Conservation (phyloP, 2,113 vertebrate genomes). For the Callocephalon fimbriatum region DNA sequence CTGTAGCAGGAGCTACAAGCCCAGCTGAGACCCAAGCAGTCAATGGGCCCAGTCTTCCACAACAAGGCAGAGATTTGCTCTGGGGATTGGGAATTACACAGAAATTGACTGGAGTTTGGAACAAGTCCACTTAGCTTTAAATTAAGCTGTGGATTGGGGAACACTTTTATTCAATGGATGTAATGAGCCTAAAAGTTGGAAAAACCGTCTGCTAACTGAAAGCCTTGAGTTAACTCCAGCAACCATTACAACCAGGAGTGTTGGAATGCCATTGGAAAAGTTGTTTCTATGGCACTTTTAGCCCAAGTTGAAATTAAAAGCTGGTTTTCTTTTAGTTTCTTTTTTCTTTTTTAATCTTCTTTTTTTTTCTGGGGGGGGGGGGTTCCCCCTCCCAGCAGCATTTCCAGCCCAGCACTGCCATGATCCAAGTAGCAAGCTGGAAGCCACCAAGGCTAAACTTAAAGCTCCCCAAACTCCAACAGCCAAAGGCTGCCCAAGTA, state of each 20-base stretch:
- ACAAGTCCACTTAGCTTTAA: conserved; percentile 27
- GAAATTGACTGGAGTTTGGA: conserved; percentile 27
- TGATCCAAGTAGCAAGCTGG: neutral
- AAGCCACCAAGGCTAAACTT: neutral
- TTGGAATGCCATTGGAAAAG: neutral
- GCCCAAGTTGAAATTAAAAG: neutral
- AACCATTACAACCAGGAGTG: neutral
- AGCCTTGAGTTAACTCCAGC: neutral
- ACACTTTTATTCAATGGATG: neutral
- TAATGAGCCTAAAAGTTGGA: conserved; percentile 24
- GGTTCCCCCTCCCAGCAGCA: fast-evolving
- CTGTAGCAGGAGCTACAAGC: conserved; percentile 14
- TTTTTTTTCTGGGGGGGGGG: no score
- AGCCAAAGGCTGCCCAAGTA: neutral
- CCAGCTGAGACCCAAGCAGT: neutral
- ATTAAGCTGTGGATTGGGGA: conserved; percentile 19
- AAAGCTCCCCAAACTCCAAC: neutral
- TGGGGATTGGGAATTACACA: neutral
- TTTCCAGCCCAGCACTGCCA: neutral
- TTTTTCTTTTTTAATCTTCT: neutral
- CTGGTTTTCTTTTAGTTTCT: fast-evolving
- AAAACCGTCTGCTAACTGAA: neutral
- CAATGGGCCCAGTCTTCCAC: conserved; percentile 10
- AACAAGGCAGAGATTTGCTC: neutral
- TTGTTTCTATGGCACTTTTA: neutral